Percentiles rank a stretch among this genome's conserved stretches.
Evolutionary conservation across 2,888 invertebrate species (phyloP).

Genomic region (Agrochola macilenta): DNA sequence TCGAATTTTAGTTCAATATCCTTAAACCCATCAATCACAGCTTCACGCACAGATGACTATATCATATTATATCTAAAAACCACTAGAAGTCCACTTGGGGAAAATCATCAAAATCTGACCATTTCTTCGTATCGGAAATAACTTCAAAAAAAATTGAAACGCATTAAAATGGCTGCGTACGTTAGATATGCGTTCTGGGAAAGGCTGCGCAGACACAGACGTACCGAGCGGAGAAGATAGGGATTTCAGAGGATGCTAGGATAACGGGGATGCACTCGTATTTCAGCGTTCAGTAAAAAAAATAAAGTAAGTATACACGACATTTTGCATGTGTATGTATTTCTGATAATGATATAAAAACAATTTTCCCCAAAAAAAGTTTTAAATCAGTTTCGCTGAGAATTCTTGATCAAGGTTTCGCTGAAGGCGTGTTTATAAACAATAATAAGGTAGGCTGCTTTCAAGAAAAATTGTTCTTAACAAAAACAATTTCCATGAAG

Average conservation of each 20-base stretch:
- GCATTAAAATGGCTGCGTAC: constrained; percentile 32
- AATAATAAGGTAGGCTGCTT: no score
- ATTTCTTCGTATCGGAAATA: constrained; percentile 62
- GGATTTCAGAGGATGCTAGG: constrained; percentile 20
- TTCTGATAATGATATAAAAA: neutral
- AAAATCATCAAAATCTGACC: constrained; percentile 54
- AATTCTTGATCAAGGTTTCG: neutral
- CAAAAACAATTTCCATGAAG: no score
- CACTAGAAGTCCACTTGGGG: constrained; percentile 17
- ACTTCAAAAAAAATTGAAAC: constrained; percentile 22
- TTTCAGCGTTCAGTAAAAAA: neutral
- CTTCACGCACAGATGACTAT: constrained; percentile 17
- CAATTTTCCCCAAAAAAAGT: neutral
- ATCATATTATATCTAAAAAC: neutral
- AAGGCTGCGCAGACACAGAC: constrained; percentile 18
- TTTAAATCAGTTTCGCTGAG: neutral
- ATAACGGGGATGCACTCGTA: constrained; percentile 26
- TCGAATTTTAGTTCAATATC: constrained; percentile 9
- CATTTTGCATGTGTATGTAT: neutral
- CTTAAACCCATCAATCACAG: constrained; percentile 40
- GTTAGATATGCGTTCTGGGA: constrained; percentile 58
- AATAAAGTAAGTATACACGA: neutral
- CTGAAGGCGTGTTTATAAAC: no score
- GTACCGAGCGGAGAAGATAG: neutral
- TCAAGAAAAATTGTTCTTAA: no score